phyloP scores from a whole-genome alignment of 2,797 vertebrate genomes.

The Cuculus canorus region DNA sequence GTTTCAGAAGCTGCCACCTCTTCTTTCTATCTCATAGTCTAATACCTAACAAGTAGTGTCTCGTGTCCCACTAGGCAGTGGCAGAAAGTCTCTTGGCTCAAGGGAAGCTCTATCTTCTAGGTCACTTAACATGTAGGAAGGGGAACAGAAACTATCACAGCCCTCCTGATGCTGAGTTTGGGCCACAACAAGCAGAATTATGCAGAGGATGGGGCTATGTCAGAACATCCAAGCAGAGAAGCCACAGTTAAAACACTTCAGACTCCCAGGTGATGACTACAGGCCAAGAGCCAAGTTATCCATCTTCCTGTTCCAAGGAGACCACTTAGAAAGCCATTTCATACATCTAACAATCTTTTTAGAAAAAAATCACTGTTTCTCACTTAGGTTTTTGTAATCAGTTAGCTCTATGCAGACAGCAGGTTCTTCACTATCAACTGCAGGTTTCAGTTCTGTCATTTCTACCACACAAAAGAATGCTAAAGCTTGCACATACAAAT shows the following conservation, averaged over 20 bases:
- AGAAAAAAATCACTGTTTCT: not conserved
- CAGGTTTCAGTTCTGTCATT: not conserved
- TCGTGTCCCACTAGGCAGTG: not conserved
- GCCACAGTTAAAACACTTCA: not conserved
- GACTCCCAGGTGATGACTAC: not conserved
- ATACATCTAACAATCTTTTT: not conserved
- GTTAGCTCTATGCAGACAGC: not conserved
- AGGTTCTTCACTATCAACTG: rapidly evolving
- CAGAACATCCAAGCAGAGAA: not conserved
- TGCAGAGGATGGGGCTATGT: not conserved
- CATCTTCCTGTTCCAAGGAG: not conserved
- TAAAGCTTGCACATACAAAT: not conserved
- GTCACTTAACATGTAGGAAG: not conserved
- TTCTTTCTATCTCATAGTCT: not conserved
- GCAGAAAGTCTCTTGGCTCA: not conserved
- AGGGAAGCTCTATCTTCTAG: not conserved
- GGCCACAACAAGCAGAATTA: not conserved
- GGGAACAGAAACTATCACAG: not conserved
- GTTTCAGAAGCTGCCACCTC: not conserved
- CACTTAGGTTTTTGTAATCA: not conserved
- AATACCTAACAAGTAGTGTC: not conserved
- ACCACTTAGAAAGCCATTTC: not conserved
- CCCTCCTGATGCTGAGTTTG: not conserved
- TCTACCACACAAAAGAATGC: not conserved
- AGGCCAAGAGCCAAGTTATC: not conserved